Conservation (phyloP, 2,888 invertebrate species). For the Drosophila paramelanica region DNA sequence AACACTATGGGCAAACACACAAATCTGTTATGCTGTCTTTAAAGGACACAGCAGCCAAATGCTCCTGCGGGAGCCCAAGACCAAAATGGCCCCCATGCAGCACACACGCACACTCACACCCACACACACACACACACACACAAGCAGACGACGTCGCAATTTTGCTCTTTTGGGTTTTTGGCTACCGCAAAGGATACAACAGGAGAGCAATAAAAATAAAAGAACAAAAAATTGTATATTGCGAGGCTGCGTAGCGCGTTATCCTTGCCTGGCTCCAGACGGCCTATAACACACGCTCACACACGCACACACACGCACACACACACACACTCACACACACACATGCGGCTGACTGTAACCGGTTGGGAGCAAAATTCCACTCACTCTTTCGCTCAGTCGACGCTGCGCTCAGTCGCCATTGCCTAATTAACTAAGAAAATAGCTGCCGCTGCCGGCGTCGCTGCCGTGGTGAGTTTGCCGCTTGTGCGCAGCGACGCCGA, state of each 20-base stretch:
- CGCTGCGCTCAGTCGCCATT: constrained; percentile 45
- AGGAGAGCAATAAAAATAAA: constrained; percentile 46
- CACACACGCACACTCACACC: constrained; percentile 18
- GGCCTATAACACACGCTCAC: constrained; percentile 30
- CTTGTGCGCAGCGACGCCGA: constrained; percentile 15
- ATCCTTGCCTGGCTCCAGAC: constrained; percentile 63
- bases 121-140: constrained; percentile 13
- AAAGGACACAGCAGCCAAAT: constrained; percentile 42
- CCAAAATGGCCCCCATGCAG: constrained; percentile 47
- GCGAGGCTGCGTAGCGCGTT: constrained; percentile 55
- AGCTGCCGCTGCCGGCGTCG: constrained; percentile 45
- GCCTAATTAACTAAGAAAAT: constrained; percentile 72
- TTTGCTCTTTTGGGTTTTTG: constrained; percentile 59
- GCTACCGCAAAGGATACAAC: constrained; percentile 51
- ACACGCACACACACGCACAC: constrained; percentile 6
- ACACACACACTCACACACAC: constrained; percentile 4
- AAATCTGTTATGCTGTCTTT: constrained; percentile 52
- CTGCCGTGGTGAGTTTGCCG: constrained; percentile 66
- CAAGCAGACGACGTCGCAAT: constrained; percentile 9
- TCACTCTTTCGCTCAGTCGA: constrained; percentile 33
- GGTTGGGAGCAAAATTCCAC: constrained; percentile 63
- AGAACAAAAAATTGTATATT: constrained; percentile 13
- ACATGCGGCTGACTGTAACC: constrained; percentile 42
- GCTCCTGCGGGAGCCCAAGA: constrained; percentile 53
- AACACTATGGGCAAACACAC: constrained; percentile 50